Percentiles rank a stretch among this genome's conserved stretches.
phyloP scores from a whole-genome alignment of 2,113 vertebrate species.

The human region DNA sequence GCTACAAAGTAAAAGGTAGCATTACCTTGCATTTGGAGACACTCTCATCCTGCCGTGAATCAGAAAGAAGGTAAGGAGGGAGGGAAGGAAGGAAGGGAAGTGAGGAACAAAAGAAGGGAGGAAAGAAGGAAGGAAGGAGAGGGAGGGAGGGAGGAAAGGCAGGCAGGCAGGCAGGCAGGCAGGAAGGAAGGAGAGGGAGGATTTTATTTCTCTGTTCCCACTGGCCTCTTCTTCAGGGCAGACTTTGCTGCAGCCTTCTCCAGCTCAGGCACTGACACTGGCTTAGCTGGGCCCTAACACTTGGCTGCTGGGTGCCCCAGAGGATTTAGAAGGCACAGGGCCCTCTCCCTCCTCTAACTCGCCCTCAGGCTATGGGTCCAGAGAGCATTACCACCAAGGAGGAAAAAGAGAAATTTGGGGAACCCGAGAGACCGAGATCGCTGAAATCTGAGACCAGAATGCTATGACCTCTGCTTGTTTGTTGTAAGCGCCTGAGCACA shows the following conservation, averaged over 20 bases:
- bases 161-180: no score
- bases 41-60: not conserved
- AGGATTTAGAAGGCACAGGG: not conserved
- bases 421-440: rapidly evolving
- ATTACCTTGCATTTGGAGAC: not conserved
- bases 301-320: not conserved
- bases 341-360: no score
- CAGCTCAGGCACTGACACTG: not conserved
- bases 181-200: not conserved
- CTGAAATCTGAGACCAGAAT: not conserved
- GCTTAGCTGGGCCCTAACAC: not conserved
- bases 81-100: rapidly evolving
- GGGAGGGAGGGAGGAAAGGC: rapidly evolving
- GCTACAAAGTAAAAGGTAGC: not conserved
- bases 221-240: not conserved
- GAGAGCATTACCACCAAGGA: not conserved
- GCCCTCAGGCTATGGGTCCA: not conserved
- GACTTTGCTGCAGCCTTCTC: not conserved
- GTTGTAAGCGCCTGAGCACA: not conserved
- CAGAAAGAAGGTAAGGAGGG: not conserved
- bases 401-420: not conserved
- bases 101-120: rapidly evolving
- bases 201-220: not conserved
- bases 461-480: not conserved
- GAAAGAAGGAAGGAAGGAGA: no score